Evolutionary conservation across 2,888 invertebrate genomes (phyloP), one percentile per base, ranked within the genome.

Genomic region (Melieria crassipennis): DNA sequence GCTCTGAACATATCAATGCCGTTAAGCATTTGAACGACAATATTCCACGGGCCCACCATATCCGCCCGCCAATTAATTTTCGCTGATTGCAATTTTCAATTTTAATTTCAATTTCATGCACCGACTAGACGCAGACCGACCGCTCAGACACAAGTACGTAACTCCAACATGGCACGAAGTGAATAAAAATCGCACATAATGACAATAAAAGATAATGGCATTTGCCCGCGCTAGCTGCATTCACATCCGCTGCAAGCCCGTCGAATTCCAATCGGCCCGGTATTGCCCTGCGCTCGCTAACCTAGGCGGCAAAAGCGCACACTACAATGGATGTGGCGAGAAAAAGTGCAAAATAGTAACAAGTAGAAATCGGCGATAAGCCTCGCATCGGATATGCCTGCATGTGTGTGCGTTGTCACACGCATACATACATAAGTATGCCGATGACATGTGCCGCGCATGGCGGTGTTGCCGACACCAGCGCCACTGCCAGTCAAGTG

Each of bases 161-260:
- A 68, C 61, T 65, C 63, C 55, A 58, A 72, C 63, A 72, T 58
- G 61, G 60, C 69, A 72, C 58, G 66, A 69, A 74, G 65, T 68
- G 68, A 70, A 72, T 72, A 68, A 72, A 74, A 68, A 72, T 62
- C 61, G 70, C 70, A 61, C 58, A 73, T 71, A 73, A 69, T 73
- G 73, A 68, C 70, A 61, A 71, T 73, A 73, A 73, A 73, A 73
- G 70, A 73, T 73, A 70, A 75, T 75, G 71, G 71, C 72, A 75
- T 67, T 70, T 60, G 46, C 63, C n/a, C 30, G 63, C 46, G 43
- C 46, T 62, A 52, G 45, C 47, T 43, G 52, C 16, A 47, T 9
- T 69, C 62, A 10, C 65, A 65, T 55, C 42, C 55, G 65, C 46
- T 55, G 55, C 11, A 13, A 13, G 16, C 46, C 7, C 55, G 65